Evolutionary conservation across 30 jellyfish, hydroid and myxozoan species (phyloP).

Genomic region (Sanderia malayensis): DNA sequence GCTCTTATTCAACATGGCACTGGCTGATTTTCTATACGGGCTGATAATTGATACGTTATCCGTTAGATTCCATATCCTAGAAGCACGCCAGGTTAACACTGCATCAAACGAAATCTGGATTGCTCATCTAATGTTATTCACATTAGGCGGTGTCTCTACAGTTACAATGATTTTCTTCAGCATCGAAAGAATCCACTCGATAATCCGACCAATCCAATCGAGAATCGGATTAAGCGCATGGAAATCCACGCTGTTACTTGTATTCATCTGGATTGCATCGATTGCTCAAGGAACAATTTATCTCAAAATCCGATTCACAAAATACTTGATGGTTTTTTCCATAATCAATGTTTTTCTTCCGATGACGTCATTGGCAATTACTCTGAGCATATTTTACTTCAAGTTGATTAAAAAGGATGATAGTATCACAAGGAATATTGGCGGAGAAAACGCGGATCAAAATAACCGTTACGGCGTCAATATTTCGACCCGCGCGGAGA

Average conservation of each 20-base stretch:
- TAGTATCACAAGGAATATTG: background rate
- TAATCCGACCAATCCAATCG: background rate
- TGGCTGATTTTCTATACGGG: background rate
- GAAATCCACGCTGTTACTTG: background rate
- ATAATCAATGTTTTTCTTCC: background rate
- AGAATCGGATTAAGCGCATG: background rate
- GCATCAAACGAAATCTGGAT: background rate
- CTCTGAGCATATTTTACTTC: background rate
- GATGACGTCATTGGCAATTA: background rate
- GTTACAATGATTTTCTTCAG: background rate
- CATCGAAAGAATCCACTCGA: background rate
- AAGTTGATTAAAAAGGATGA: background rate
- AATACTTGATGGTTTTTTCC: background rate
- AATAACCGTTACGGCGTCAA: background rate
- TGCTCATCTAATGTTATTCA: background rate
- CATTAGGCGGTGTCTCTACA: background rate
- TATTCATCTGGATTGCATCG: background rate
- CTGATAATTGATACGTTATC: background rate
- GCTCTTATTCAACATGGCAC: background rate
- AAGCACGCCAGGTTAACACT: background rate
- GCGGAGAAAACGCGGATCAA: background rate
- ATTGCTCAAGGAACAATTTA: background rate
- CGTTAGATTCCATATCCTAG: background rate
- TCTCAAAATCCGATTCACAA: background rate
- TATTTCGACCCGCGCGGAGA: background rate